Percentiles rank a stretch among this genome's conserved stretches.
Conservation (phyloP, 2,797 vertebrate genomes). For the Rhabdomys pumilio region DNA sequence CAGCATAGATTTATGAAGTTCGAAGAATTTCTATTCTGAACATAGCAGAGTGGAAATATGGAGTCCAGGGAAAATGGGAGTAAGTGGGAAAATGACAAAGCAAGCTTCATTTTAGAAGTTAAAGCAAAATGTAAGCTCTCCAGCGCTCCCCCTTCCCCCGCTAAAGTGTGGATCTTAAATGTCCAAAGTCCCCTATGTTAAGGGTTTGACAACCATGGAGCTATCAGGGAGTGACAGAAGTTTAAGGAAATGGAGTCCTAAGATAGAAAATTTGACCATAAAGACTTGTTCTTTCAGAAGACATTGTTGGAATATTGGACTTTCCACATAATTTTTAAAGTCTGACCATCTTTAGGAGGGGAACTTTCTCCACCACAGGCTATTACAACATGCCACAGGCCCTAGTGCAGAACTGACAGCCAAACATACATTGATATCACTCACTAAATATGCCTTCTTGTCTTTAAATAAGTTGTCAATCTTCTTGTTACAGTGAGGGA, state of each 20-base stretch:
- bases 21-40: background rate
- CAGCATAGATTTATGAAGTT: background rate
- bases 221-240: too few relatives aligned
- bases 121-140: accelerated
- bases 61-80: background rate
- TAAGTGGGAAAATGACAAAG: background rate
- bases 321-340: background rate
- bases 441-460: background rate
- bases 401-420: background rate
- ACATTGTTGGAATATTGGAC: background rate
- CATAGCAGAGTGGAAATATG: background rate
- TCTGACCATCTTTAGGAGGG: background rate
- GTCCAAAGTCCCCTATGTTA: too few relatives aligned
- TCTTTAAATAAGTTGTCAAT: background rate
- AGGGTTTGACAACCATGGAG: background rate
- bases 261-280: background rate
- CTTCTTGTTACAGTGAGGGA: background rate
- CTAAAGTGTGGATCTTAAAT: background rate
- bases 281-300: background rate
- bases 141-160: too few relatives aligned
- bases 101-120: background rate
- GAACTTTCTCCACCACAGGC: too few relatives aligned
- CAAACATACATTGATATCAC: background rate
- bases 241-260: background rate
- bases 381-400: too few relatives aligned